Conservation (phyloP, 2,888 invertebrate species). For the Smittia sp. region DNA sequence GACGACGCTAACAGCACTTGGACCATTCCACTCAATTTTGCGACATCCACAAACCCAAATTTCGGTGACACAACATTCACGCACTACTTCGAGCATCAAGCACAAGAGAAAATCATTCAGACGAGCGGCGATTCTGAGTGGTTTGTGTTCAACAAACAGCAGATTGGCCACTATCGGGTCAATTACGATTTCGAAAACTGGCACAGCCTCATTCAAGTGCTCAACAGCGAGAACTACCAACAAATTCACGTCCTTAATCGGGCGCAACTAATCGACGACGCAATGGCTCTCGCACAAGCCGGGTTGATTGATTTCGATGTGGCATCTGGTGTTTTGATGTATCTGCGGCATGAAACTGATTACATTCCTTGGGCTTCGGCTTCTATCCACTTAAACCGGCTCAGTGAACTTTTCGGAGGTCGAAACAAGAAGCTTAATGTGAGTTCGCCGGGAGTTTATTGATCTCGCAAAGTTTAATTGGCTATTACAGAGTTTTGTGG, state of each 20-base stretch:
- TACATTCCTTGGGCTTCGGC: slow-evolving; percentile 56
- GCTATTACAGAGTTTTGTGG: no score
- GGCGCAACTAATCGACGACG: slow-evolving; percentile 70
- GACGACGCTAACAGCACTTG: not conserved
- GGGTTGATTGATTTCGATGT: slow-evolving; percentile 55
- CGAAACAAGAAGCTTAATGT: no score
- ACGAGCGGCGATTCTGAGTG: slow-evolving; percentile 14
- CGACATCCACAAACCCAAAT: not conserved
- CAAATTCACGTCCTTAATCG: slow-evolving; percentile 56
- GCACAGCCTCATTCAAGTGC: not conserved
- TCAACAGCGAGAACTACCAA: slow-evolving; percentile 23
- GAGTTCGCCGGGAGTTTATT: not conserved
- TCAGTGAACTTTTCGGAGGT: slow-evolving; percentile 5
- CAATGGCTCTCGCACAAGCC: slow-evolving; percentile 60
- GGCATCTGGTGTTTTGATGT: slow-evolving; percentile 47
- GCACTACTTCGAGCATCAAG: not conserved
- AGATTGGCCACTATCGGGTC: slow-evolving; percentile 38
- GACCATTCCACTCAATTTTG: slow-evolving; percentile 29
- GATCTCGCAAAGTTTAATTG: no score
- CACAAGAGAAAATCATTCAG: slow-evolving; percentile 1
- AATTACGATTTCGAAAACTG: slow-evolving; percentile 39
- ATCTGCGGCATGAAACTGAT: slow-evolving; percentile 59
- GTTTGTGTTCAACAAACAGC: slow-evolving; percentile 41
- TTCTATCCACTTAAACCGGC: not conserved
- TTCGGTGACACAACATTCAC: not conserved